Evolutionary conservation across 2,797 vertebrate species (phyloP).

Genomic region (Euthynnus affinis): DNA sequence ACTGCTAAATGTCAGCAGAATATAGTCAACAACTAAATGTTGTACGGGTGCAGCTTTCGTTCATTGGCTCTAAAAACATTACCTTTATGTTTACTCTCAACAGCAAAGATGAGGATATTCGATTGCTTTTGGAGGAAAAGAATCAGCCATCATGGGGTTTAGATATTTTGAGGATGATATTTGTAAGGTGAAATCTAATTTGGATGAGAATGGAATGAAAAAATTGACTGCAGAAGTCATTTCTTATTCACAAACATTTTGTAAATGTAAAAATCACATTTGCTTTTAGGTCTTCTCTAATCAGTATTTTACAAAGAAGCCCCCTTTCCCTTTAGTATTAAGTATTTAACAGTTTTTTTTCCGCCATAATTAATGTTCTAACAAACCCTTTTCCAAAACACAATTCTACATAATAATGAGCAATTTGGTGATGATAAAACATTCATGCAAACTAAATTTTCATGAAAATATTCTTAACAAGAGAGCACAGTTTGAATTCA

Average conservation of each 20-base stretch:
- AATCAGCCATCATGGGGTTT: not conserved
- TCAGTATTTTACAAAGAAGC: slow-evolving; percentile 37
- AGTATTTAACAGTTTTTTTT: slow-evolving; percentile 35
- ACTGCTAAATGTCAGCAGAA: slow-evolving; percentile 68
- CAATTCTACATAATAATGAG: slow-evolving; percentile 62
- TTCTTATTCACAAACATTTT: slow-evolving; percentile 23
- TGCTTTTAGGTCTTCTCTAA: slow-evolving; percentile 25
- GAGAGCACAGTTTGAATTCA: slow-evolving; percentile 6
- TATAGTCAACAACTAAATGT: slow-evolving; percentile 18
- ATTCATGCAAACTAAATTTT: slow-evolving; percentile 39
- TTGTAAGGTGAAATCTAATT: slow-evolving; percentile 45
- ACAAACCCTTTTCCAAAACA: slow-evolving; percentile 15
- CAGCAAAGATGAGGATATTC: slow-evolving; percentile 10
- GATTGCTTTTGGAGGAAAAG: slow-evolving; percentile 11
- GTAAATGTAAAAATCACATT: slow-evolving; percentile 38
- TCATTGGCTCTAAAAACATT: slow-evolving; percentile 40
- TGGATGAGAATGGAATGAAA: slow-evolving; percentile 18
- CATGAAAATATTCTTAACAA: slow-evolving; percentile 27
- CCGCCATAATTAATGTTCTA: slow-evolving; percentile 37
- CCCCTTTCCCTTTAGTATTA: slow-evolving; percentile 16
- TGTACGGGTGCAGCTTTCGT: slow-evolving; percentile 5
- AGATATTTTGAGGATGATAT: slow-evolving; percentile 36
- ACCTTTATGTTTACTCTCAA: slow-evolving; percentile 12
- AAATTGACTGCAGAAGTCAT: slow-evolving; percentile 15
- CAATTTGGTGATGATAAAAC: slow-evolving; percentile 48